phyloP scores from a whole-genome alignment of 1,140 invertebrate genomes.

The Bombus pyrosoma region DNA sequence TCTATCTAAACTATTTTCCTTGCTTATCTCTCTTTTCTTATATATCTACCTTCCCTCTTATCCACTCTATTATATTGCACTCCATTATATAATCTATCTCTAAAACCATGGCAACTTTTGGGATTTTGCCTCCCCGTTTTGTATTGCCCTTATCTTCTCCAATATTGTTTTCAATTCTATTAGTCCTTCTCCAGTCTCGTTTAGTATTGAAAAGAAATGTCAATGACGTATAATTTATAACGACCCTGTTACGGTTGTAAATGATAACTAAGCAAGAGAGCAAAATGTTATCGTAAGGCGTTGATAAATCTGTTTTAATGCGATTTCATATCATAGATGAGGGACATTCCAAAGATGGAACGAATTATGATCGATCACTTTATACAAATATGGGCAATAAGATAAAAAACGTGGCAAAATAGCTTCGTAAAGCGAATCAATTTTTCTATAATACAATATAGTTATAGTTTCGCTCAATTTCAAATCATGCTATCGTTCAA shows the following conservation, averaged over 20 bases:
- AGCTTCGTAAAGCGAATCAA: background rate
- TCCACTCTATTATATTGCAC: no score
- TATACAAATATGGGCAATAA: background rate
- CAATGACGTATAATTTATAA: background rate
- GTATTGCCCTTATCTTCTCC: no score
- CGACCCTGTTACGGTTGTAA: background rate
- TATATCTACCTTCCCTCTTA: no score
- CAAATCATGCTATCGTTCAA: no score
- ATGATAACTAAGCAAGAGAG: background rate
- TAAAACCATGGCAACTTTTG: no score
- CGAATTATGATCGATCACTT: background rate
- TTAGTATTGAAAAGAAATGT: background rate
- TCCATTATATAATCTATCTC: no score
- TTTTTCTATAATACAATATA: background rate
- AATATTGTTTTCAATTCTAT: no score
- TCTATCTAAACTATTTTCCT: no score
- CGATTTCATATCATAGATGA: background rate
- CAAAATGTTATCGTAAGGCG: background rate
- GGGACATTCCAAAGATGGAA: background rate
- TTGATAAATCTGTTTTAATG: background rate
- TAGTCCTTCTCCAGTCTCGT: no score
- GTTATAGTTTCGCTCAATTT: no score
- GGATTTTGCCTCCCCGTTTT: no score
- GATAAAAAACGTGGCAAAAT: background rate
- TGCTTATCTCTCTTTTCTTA: no score